phyloP scores from a whole-genome alignment of 1,140 invertebrate genomes.

The Dryas iulia region DNA sequence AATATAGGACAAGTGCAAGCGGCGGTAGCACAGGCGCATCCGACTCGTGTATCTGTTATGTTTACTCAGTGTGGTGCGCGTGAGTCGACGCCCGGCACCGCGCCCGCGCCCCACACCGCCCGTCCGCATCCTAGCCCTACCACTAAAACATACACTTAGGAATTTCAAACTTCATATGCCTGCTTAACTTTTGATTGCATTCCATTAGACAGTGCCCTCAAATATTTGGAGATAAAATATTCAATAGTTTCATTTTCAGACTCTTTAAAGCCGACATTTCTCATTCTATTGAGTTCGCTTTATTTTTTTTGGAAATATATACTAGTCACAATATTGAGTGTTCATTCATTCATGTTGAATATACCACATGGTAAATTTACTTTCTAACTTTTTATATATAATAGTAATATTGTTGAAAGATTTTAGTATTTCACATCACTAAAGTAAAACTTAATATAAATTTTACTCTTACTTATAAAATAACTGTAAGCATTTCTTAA shows the following conservation, averaged over 20 bases:
- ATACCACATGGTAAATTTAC: too few relatives aligned
- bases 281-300: background rate
- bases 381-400: too few relatives aligned
- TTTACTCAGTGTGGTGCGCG: conserved; percentile 64
- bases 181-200: conserved; percentile 62
- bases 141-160: conserved; percentile 57
- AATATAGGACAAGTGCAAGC: conserved; percentile 33
- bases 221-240: conserved; percentile 47
- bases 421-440: too few relatives aligned
- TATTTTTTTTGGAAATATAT: too few relatives aligned
- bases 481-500: background rate
- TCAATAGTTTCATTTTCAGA: conserved; percentile 31
- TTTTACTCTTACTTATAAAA: too few relatives aligned
- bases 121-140: conserved; percentile 42
- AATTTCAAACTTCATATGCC: conserved; percentile 65
- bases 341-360: background rate
- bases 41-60: conserved; percentile 55
- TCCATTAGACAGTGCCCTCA: conserved; percentile 45
- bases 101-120: conserved; percentile 20
- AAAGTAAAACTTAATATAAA: too few relatives aligned
- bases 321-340: background rate
- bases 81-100: conserved; percentile 37
- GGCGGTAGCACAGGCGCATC: conserved; percentile 47
- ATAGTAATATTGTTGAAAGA: too few relatives aligned
- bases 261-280: conserved; percentile 18